Evolutionary conservation across 2,797 vertebrate genomes (phyloP).

Genomic region (Acomys russatus): DNA sequence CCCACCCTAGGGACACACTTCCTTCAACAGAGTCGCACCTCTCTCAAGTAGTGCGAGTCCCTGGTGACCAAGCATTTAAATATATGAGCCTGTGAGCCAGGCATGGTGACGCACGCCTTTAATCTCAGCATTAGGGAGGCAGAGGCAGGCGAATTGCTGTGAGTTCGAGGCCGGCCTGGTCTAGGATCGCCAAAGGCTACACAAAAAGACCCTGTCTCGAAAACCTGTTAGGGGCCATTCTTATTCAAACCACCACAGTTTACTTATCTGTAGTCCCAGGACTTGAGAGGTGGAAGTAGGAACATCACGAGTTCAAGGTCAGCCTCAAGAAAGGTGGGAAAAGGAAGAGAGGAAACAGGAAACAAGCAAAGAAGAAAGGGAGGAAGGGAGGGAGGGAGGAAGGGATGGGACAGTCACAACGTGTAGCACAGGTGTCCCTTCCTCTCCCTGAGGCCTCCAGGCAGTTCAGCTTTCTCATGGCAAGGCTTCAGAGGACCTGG

Average conservation of each 20-base stretch:
- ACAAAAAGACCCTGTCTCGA: too few relatives aligned
- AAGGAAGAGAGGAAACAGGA: background rate
- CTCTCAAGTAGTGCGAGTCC: background rate
- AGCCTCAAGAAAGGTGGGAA: background rate
- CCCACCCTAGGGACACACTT: background rate
- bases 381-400: background rate
- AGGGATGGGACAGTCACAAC: background rate
- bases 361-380: background rate
- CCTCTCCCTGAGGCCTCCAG: background rate
- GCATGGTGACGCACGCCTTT: too few relatives aligned
- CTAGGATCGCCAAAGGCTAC: too few relatives aligned
- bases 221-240: too few relatives aligned
- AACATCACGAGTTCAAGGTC: background rate
- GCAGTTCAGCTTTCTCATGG: background rate
- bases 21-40: background rate
- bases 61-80: background rate
- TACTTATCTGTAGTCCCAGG: too few relatives aligned
- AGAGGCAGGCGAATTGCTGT: too few relatives aligned
- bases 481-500: background rate
- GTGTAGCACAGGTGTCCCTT: background rate
- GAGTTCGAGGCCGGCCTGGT: too few relatives aligned
- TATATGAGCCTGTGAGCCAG: background rate
- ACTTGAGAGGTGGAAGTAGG: too few relatives aligned
- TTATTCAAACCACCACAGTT: too few relatives aligned
- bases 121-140: too few relatives aligned